Percentiles rank a stretch among this genome's conserved stretches.
These are phyloP conservation scores for Colletes latitarsis DNA, from an alignment of 1,140 invertebrate genomes.

Conservation along the genomic window DNA sequence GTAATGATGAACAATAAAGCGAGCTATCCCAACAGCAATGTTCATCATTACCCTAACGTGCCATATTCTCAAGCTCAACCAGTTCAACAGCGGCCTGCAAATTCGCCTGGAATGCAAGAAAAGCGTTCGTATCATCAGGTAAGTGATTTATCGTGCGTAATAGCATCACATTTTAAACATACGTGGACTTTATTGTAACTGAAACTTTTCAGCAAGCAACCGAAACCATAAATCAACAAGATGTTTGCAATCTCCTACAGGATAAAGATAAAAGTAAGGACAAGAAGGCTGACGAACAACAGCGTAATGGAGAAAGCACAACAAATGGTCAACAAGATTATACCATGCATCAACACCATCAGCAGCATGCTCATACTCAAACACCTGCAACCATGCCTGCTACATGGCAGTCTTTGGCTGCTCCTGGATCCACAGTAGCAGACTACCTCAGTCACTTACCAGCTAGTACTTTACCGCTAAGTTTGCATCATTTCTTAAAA, in stretches of 20 bases:
- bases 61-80: conserved; percentile 78
- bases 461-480: conserved; percentile 88
- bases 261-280: conserved; percentile 80
- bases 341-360: conserved; percentile 79
- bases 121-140: conserved; percentile 80
- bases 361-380: conserved; percentile 80
- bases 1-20: conserved; percentile 80
- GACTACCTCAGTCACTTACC: conserved; percentile 90
- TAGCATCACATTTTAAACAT: not conserved
- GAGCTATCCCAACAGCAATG: conserved; percentile 78
- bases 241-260: conserved; percentile 79
- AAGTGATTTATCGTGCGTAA: not conserved
- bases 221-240: conserved; percentile 78
- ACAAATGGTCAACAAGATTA: conserved; percentile 78
- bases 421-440: conserved; percentile 88
- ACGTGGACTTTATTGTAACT: not conserved
- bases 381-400: conserved; percentile 81
- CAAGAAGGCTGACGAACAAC: conserved; percentile 75
- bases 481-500: conserved; percentile 91
- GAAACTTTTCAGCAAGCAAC: conserved; percentile 65
- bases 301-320: conserved; percentile 70
- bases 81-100: conserved; percentile 77
- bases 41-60: conserved; percentile 80
- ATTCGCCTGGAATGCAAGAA: conserved; percentile 79
- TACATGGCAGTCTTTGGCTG: conserved; percentile 88